Conservation (phyloP, 2,888 invertebrate species). For the Leptarthrus brevirostris region DNA sequence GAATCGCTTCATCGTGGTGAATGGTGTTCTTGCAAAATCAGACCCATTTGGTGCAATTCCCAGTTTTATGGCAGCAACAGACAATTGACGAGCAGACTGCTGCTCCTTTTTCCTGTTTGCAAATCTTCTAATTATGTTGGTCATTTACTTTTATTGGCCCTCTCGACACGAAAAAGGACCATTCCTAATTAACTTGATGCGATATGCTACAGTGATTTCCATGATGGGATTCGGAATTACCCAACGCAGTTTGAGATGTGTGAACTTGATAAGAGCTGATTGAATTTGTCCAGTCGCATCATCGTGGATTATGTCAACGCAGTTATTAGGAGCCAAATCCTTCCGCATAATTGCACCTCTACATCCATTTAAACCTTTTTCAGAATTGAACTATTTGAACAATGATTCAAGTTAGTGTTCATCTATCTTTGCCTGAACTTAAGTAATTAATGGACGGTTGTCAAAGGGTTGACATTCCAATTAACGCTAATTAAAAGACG, state of each 20-base stretch:
- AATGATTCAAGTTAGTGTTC: neutral
- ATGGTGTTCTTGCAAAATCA: constrained; percentile 8
- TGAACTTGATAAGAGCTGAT: constrained; percentile 25
- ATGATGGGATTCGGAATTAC: constrained; percentile 19
- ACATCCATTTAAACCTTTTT: too few species aligned
- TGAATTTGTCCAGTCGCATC: constrained; percentile 9
- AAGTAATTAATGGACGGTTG: constrained; percentile 50
- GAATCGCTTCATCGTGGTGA: neutral
- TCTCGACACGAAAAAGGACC: constrained; percentile 45
- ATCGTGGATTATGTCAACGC: constrained; percentile 20
- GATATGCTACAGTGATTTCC: constrained; percentile 30
- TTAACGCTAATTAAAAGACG: constrained; percentile 54
- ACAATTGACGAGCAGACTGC: constrained; percentile 41
- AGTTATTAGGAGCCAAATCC: constrained; percentile 11
- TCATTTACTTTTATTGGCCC: constrained; percentile 42
- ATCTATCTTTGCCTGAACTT: constrained; percentile 6
- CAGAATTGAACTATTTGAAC: neutral
- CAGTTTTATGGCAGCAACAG: constrained; percentile 35
- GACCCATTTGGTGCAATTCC: constrained; percentile 11
- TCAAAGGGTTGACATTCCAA: constrained; percentile 52
- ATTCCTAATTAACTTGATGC: constrained; percentile 46
- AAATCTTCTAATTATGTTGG: constrained; percentile 47
- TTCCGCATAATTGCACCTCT: too few species aligned
- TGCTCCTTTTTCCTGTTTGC: constrained; percentile 45
- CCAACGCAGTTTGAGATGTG: constrained; percentile 13